These are phyloP conservation scores for Tetheella fluctuosa DNA, from an alignment of 2,888 invertebrate genomes.

Conservation along the genomic window DNA sequence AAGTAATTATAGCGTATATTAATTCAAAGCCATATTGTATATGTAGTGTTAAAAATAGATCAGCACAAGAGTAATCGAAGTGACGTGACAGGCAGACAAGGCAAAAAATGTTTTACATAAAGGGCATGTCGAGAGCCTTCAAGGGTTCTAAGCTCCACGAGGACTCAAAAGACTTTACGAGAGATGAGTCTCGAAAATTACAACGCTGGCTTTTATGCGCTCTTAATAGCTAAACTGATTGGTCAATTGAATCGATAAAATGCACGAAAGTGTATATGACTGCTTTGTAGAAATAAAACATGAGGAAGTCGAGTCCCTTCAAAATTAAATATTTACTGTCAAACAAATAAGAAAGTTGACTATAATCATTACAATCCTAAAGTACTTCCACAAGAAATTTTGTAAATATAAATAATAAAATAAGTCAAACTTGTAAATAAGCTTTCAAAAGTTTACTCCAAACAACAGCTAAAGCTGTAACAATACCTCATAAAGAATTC, in stretches of 20 bases:
- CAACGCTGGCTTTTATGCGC: slow-evolving; percentile 13
- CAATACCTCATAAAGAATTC: slow-evolving; percentile 40
- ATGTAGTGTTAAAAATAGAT: background rate
- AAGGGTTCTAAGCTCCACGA: slow-evolving; percentile 12
- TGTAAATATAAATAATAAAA: slow-evolving; percentile 1
- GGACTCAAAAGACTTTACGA: slow-evolving; percentile 15
- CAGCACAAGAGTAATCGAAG: slow-evolving; percentile 1
- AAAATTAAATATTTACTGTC: too few species aligned
- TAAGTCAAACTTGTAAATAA: background rate
- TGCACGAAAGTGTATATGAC: too few species aligned
- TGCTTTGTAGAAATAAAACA: background rate
- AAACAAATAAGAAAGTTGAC: background rate
- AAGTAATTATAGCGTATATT: background rate
- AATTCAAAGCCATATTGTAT: too few species aligned
- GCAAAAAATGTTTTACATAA: slow-evolving; percentile 12
- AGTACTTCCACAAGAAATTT: background rate
- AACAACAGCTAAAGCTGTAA: slow-evolving; percentile 18
- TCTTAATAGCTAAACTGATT: background rate
- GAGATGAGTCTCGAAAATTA: slow-evolving; percentile 13
- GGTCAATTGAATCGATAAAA: background rate
- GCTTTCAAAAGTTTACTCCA: slow-evolving; percentile 23
- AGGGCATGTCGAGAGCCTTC: slow-evolving; percentile 15
- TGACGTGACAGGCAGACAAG: slow-evolving; percentile 15
- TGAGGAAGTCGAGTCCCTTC: too few species aligned
- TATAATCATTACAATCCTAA: background rate